Conservation (phyloP, 2,797 vertebrate genomes). For the Echeneis naucrates region DNA sequence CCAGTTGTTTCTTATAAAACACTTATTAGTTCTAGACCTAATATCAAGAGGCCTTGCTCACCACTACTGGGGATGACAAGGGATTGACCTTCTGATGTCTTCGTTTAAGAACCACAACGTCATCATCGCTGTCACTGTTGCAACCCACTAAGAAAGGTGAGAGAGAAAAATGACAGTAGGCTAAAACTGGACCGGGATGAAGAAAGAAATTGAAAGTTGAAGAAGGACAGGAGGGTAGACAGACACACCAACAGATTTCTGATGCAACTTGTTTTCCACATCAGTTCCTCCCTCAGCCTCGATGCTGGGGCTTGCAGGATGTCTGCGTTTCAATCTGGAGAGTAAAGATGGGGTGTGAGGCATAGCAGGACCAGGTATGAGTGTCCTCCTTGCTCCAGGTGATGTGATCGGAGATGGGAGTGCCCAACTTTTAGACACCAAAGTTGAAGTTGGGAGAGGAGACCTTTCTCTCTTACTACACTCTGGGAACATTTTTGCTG, state of each 20-base stretch:
- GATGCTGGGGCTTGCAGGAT: background rate
- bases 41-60: constrained; percentile 30
- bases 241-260: background rate
- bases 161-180: background rate
- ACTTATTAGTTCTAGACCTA: no score
- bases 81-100: constrained; percentile 60
- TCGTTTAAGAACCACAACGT: constrained; percentile 65
- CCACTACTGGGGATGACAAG: constrained; percentile 75
- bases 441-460: constrained; percentile 14
- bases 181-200: background rate
- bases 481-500: constrained; percentile 20
- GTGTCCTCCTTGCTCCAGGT: constrained; percentile 16
- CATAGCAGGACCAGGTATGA: background rate
- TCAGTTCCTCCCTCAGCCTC: background rate
- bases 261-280: background rate
- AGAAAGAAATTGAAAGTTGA: no score
- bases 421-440: constrained; percentile 20
- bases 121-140: constrained; percentile 80
- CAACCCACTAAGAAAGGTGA: constrained; percentile 37
- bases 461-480: background rate
- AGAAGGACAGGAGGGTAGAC: constrained; percentile 25
- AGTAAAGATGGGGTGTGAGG: background rate
- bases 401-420: constrained; percentile 67
- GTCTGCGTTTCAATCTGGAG: constrained; percentile 36
- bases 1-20: no score